Conservation (phyloP, 2,797 vertebrate genomes). For the Sebastes glaucus region DNA sequence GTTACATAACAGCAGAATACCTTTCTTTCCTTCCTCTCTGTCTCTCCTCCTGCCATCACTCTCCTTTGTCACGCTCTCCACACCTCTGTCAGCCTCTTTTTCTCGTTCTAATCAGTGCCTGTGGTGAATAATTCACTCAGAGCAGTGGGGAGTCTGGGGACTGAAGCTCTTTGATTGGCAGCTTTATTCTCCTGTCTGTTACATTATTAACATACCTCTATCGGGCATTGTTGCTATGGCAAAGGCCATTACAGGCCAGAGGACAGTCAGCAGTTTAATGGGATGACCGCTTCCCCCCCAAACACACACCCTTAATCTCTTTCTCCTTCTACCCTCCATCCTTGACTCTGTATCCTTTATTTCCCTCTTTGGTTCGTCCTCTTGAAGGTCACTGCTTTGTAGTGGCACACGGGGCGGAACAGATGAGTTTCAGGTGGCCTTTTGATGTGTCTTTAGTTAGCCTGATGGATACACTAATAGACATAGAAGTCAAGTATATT, state of each 20-base stretch:
- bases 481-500: background rate
- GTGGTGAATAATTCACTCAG: constrained; percentile 83
- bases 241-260: constrained; percentile 57
- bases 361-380: constrained; percentile 9
- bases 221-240: constrained; percentile 61
- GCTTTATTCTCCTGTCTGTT: constrained; percentile 78
- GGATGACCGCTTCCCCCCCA: constrained; percentile 6
- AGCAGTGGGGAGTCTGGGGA: constrained; percentile 51
- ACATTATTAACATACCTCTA: constrained; percentile 79
- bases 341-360: constrained; percentile 6
- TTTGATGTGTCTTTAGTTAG: constrained; percentile 9
- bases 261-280: constrained; percentile 54
- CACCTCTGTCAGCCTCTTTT: constrained; percentile 54
- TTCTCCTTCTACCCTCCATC: background rate
- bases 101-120: constrained; percentile 78
- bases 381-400: constrained; percentile 24
- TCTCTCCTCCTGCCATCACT: constrained; percentile 15
- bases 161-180: constrained; percentile 80
- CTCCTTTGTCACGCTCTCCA: constrained; percentile 52
- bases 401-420: background rate
- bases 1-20: constrained; percentile 45
- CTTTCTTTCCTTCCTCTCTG: constrained; percentile 12
- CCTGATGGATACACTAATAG: background rate
- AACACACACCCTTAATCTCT: constrained; percentile 6
- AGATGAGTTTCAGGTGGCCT: constrained; percentile 23